Conservation (phyloP, 2,113 vertebrate genomes). For the Cranoglanis bouderius region DNA sequence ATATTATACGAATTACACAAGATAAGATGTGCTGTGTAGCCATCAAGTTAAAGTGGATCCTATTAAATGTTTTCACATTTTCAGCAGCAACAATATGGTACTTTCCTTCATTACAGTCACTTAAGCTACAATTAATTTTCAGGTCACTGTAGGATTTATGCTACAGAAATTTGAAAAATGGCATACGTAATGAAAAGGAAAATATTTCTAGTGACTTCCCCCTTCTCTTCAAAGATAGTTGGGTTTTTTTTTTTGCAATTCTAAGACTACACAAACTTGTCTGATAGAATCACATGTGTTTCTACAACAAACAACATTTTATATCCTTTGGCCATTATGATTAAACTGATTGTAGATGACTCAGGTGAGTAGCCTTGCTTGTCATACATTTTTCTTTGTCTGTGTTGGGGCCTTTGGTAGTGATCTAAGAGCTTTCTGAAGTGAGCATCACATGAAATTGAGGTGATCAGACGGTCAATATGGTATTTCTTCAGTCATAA, state of each 20-base stretch:
- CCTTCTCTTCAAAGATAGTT: not conserved
- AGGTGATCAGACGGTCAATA: constrained; percentile 43
- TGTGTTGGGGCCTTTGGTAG: constrained; percentile 25
- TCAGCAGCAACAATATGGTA: constrained; percentile 7
- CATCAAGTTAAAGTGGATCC: not conserved
- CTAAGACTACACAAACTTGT: not conserved
- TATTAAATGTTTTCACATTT: not conserved
- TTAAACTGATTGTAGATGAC: constrained; percentile 7
- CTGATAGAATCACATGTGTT: not conserved
- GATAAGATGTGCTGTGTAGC: not conserved
- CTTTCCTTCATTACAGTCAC: not conserved
- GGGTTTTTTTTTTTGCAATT: not conserved
- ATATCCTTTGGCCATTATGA: constrained; percentile 53
- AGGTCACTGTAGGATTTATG: constrained; percentile 2
- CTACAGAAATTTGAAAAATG: constrained; percentile 33
- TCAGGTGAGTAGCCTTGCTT: not conserved
- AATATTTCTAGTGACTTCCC: not conserved
- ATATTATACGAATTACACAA: not conserved
- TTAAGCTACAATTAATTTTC: constrained; percentile 5
- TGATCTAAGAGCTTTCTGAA: constrained; percentile 48
- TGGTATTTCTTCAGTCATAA: constrained; percentile 50
- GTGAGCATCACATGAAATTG: constrained; percentile 44
- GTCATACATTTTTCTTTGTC: not conserved
- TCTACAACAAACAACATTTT: constrained; percentile 54
- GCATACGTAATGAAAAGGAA: not conserved